Base-by-base conservation (phyloP, 23 tunicate genomes). In the Trididemnum clinides region DNA sequence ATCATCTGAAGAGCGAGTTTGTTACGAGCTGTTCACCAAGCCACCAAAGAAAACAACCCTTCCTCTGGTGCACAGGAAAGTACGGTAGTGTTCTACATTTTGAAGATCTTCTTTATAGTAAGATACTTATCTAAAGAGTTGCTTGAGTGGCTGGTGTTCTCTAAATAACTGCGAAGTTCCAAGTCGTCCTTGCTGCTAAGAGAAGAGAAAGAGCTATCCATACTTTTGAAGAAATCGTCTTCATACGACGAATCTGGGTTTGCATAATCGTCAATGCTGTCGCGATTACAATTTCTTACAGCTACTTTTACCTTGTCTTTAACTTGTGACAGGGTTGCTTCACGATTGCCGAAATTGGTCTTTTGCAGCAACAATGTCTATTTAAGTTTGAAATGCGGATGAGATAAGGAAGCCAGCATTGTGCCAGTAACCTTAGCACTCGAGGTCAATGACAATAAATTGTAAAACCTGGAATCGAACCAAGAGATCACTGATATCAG, bases 121-220 rank as follows among this genome's bases (percentile, higher is more conserved):
- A n/a, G 66, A 59, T 59, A 59, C 25, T 59, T 59, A 28, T 10
- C 25, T n/a, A 59, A 59, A 15, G 25, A 59, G 25, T n/a, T 10
- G 66, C 20, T n/a, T 10, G 66, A 25, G 27, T 59, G 20, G 66
- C 66, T 10, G 25, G 66, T 59, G 66, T 59, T n/a, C 66, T 59
- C 27, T 28, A 59, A n/a, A 59, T 59, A 59, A 59, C 66, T 59
- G 66, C 20, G 66, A n/a, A 59, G 66, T 59, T 59, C 25, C 66
- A 59, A 59, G 66, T 59, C 66, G 66, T 59, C 66, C 3, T 44
- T 44, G 54, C 22, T 59, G 66, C 25, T 59, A 28, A 3, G 20
- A 59, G 25, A n/a, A 59, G 66, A 10, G 25, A 59, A 59, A 59
- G 66, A 59, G 3, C 25, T 28, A 59, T 59, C 66, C 66, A 59